Base-by-base conservation (phyloP, 2,888 invertebrate species). In the Acronicta psi region DNA sequence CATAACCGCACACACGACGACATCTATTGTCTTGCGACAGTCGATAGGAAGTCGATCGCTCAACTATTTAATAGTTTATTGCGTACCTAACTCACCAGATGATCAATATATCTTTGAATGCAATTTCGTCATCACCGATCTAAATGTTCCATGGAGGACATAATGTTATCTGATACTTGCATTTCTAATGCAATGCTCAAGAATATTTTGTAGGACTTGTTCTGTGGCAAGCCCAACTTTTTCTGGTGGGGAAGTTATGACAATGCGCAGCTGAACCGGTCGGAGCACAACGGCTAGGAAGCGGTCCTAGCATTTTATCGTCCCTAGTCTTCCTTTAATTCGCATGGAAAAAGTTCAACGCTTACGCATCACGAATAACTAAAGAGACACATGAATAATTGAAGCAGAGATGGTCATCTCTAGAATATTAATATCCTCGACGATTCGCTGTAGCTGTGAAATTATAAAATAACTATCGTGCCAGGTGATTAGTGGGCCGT, bases 201-300 rank as follows among this genome's bases (percentile, higher is more conserved):
- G 75, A 74, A 81, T 82, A 84, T 82, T 81, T 59, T 58, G 56
- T 59, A 60, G 54, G 59, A 71, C 72, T 73, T 78, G 73, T 81
- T 79, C 71, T 73, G 75, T 69, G 63, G 75, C 63, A 67, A 77
- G 73, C 73, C 67, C 85, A 71, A 82, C 74, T 89, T 90, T 89
- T 90, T 88, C 83, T 81, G 65, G 69, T 75, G 73, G 78, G 85
- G 83, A 84, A 86, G 81, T 85, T 81, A 86, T 86, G 84, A 87
- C 75, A 85, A 86, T 85, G 80, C 78, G 81, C 81, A 58, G 70
- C 73, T 74, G 73, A 85, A 90, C 89, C 87, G 86, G 90, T 87
- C 79, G 63, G 75, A 53, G 66, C 73, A 71, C 65, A 78, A 70
- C 70, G 70, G 74, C 80, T 84, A 86, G 86, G 86, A 88, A 86